Evolutionary conservation across 2,888 invertebrate species (phyloP), one percentile per base, ranked within the genome.

Genomic region (Drosophila nr. fundita): DNA sequence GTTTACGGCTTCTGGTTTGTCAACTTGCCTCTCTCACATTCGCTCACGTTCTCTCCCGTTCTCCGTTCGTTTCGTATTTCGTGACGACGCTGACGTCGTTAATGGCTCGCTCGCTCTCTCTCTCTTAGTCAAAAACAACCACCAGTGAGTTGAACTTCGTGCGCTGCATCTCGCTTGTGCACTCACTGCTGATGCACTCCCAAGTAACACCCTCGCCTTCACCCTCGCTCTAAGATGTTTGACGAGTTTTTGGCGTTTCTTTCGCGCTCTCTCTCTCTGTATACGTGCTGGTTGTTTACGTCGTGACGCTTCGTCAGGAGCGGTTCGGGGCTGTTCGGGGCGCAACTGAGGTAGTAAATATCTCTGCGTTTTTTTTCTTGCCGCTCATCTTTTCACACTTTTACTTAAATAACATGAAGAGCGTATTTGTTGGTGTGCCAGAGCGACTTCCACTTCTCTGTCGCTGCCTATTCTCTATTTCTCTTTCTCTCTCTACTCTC

Each of bases 1-100:
- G 87, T 91, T 90, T 91, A 89, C 81, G 74, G 79, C 81, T 87
- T 88, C 86, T 87, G 76, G 76, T 74, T 81, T 81, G 77, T 75
- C 83, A 73, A 84, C 80, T 81, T 76, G 53, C 62, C 24, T 63
- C 36, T 7, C 49, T 42, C 62, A 55, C 57, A 36, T 32, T 38
- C 36, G 38, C 45, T 38, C 49, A 21, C 45, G 40, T 52, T 54
- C 52, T 45, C 38, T 58, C 50, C n/a, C 34, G 36, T 36, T 27
- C 27, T 30, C 30, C 2, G 30, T 21, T 24, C 10, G 61, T 34
- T 24, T 27, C 2, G 24, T 55, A 42, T 29, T 55, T 76, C 66
- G 68, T 73, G 71, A 64, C 78, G 66, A 67, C 58, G 66, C 29
- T 52, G 67, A 63, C 66, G 64, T 63, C 59, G 68, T 30, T 48